Evolutionary conservation across 2,888 invertebrate species (phyloP), one percentile per base, ranked within the genome.

Genomic region (Melanotus villosus): DNA sequence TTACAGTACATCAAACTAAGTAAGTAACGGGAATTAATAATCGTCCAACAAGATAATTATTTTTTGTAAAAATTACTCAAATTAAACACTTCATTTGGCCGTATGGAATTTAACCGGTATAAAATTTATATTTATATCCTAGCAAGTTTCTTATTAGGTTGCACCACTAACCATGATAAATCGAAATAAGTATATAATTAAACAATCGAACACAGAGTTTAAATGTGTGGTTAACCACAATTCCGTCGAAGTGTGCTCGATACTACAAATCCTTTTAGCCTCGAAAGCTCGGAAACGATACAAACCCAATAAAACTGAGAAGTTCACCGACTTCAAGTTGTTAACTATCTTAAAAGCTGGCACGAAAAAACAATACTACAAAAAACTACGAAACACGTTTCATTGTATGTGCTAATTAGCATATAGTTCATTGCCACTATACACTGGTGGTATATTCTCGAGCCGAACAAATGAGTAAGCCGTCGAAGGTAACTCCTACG

Each of bases 381-480:
- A 65, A 65, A n/a, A 65, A 65, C 34, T 30, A 32, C 38, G 14
- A 38, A 65, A 56, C 65, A 19, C 36, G 47, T 59, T 58, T 67
- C 52, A 67, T 67, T 67, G 52, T 54, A 59, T 57, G 59, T 45
- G 47, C 57, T 62, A 68, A 68, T 62, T 68, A 63, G 56, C 68
- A 57, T 65, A 54, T 64, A 64, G 62, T 68, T 68, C 68, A 68
- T 68, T 68, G 62, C 63, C 63, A 41, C 23, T 38, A 26, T n/a
- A 12, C 23, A 12, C 19, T 12, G 32, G 12, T 56, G 19, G 38
- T 23, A 36, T 23, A 19, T 56, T 56, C 56, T 56, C 21, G 23
- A 14, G 18, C 16, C 19, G 36, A 36, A 38, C 36, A 56, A 26
- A 7, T 18, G n/a, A n/a, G 2, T 38, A 23, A 38, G 21, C 23